A percentile compares a stretch with the other conserved stretches of the same genome.
Conservation (phyloP, 2,797 vertebrate species). For the Bovichtus diacanthus region DNA sequence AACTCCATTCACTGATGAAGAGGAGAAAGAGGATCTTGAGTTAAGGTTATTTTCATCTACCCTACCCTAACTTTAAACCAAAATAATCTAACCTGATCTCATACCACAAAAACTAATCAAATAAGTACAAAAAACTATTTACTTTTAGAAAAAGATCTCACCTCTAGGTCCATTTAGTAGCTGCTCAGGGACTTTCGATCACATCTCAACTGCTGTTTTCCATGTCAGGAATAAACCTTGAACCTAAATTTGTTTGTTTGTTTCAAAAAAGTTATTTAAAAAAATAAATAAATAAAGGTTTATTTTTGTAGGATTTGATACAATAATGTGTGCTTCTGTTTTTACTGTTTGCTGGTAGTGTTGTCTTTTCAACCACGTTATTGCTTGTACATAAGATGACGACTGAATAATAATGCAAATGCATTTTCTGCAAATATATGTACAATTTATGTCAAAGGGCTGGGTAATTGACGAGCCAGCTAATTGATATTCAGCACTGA, state of each 20-base stretch:
- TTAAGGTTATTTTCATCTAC: neutral
- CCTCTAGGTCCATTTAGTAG: neutral
- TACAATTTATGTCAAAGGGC: slow-evolving; percentile 16
- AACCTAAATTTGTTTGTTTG: neutral
- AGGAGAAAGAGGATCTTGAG: neutral
- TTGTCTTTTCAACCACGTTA: neutral
- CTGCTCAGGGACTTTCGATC: neutral
- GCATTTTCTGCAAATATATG: slow-evolving; percentile 7
- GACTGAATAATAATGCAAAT: slow-evolving; percentile 16
- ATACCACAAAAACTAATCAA: neutral
- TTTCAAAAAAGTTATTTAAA: neutral
- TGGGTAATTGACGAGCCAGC: slow-evolving; percentile 31
- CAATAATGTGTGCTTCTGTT: neutral
- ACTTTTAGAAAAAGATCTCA: neutral
- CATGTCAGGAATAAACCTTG: neutral
- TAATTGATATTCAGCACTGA: slow-evolving; percentile 41
- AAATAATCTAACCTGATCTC: neutral
- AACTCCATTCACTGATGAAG: neutral
- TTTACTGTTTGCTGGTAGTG: neutral
- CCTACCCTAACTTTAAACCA: neutral
- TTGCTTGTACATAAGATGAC: neutral
- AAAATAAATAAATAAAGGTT: neutral
- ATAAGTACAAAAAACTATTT: neutral
- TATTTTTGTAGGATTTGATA: neutral
- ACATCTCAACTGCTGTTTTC: neutral